Evolutionary conservation across 2,797 vertebrate species (phyloP), one percentile per base, ranked within the genome.

Genomic region (Cuniculus paca): DNA sequence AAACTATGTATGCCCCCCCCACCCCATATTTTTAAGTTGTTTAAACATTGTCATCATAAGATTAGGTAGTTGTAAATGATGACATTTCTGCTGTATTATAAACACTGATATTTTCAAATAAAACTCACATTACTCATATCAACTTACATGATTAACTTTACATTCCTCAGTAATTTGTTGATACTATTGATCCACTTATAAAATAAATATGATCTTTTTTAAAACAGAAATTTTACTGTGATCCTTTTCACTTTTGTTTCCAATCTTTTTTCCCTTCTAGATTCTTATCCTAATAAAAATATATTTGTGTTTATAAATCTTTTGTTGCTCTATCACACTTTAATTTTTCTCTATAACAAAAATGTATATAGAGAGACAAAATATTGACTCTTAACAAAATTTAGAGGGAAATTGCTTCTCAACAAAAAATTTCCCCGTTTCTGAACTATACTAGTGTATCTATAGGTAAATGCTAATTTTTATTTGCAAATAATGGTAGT

Each of bases 351-450:
- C 42, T 78, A 20, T 65, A 86, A 82, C 10, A 81, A 52, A 85
- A 82, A 75, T 36, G 12, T 80, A 26, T 26, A 84, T 16, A 20
- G 19, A 36, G 19, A 94, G 6, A 90, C 11, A 86, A 90, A 75
- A 93, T 6, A 45, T 0, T 79, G 42, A 61, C 86, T 92, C 91
- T 52, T 72, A 86, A 95, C 26, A 75, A 63, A 39, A 20, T 88
- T 90, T 90, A 90, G 39, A 86, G 65, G 65, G 94, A 96, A 93
- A 92, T 8, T 82, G 28, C 39, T 91, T 92, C 85, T 58, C 58
- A 86, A 92, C 42, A 31, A 63, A 50, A 39, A 26, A 78, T 90
- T 42, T 20, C 4, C 36, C 34, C 2, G 52, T 88, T 34, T 83
- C 31, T 68, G 20, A 0, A 83, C 19, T 48, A 34, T 78, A 72